Conservation (phyloP, 2,797 vertebrate genomes). For the Hozukius guyotensis region DNA sequence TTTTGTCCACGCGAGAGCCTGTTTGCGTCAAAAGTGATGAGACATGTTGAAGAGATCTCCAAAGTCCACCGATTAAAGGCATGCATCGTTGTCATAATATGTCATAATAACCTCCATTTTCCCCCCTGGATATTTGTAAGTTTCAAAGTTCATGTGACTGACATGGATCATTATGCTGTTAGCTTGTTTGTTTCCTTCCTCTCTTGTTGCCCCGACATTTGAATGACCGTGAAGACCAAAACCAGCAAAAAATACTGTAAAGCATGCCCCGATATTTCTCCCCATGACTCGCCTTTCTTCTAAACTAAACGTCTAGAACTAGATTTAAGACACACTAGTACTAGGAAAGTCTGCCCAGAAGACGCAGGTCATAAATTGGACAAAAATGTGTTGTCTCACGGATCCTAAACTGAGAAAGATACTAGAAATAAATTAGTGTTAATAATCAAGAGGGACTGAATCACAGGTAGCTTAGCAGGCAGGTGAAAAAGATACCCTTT, state of each 20-base stretch:
- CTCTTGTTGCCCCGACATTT: background rate
- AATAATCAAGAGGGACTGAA: background rate
- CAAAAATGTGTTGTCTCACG: background rate
- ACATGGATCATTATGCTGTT: constrained; percentile 11
- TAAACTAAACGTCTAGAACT: background rate
- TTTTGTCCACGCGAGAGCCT: background rate
- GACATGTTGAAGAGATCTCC: background rate
- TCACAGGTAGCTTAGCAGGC: background rate
- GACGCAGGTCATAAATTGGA: background rate
- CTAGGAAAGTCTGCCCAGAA: background rate
- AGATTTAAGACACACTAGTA: background rate
- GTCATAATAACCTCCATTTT: background rate
- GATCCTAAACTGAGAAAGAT: background rate
- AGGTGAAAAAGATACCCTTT: background rate
- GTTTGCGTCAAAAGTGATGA: background rate
- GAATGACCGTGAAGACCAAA: background rate
- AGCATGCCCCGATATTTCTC: background rate
- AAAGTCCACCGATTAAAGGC: background rate
- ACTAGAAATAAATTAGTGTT: background rate
- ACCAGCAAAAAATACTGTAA: background rate
- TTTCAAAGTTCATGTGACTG: constrained; percentile 38
- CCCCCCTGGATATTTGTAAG: constrained; percentile 19
- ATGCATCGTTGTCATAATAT: background rate
- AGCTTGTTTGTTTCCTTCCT: background rate
- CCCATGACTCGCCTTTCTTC: background rate